These are phyloP conservation scores for Torymus texanus DNA, from an alignment of 2,888 invertebrate genomes.

Conservation along the genomic window DNA sequence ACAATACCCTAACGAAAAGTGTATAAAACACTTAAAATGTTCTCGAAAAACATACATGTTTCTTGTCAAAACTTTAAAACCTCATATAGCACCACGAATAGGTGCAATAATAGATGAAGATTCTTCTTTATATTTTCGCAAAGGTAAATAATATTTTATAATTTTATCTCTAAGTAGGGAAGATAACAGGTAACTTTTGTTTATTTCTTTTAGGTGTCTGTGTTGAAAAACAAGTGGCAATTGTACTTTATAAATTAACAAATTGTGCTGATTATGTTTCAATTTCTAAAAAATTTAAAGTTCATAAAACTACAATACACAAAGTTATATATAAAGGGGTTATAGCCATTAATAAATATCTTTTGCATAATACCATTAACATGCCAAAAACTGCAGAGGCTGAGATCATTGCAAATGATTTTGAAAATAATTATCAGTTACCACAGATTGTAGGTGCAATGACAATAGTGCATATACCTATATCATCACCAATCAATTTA, in stretches of 20 bases:
- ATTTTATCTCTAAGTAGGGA: background rate
- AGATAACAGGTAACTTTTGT: background rate
- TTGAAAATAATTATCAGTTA: conserved; percentile 61
- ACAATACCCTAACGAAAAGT: conserved; percentile 58
- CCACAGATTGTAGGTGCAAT: conserved; percentile 66
- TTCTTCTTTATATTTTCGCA: conserved; percentile 33
- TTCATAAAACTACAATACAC: conserved; percentile 61
- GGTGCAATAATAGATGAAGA: conserved; percentile 50
- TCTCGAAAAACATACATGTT: conserved; percentile 62
- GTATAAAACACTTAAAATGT: conserved; percentile 60
- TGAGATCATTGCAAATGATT: conserved; percentile 57
- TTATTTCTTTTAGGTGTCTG: conserved; percentile 57
- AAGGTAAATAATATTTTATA: conserved; percentile 23
- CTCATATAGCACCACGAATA: conserved; percentile 58
- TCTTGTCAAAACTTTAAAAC: conserved; percentile 58
- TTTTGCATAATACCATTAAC: conserved; percentile 59
- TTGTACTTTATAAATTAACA: conserved; percentile 59
- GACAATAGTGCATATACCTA: conserved; percentile 61
- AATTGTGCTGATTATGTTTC: conserved; percentile 55
- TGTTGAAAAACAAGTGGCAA: conserved; percentile 61
- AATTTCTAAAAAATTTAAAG: conserved; percentile 60
- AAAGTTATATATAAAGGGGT: conserved; percentile 62
- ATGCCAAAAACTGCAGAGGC: conserved; percentile 63
- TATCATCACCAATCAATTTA: conserved; percentile 54
- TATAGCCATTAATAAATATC: conserved; percentile 61